Conservation (phyloP, 64 coral and sea anemone species). For the Hydrozoanthus tunicans region DNA sequence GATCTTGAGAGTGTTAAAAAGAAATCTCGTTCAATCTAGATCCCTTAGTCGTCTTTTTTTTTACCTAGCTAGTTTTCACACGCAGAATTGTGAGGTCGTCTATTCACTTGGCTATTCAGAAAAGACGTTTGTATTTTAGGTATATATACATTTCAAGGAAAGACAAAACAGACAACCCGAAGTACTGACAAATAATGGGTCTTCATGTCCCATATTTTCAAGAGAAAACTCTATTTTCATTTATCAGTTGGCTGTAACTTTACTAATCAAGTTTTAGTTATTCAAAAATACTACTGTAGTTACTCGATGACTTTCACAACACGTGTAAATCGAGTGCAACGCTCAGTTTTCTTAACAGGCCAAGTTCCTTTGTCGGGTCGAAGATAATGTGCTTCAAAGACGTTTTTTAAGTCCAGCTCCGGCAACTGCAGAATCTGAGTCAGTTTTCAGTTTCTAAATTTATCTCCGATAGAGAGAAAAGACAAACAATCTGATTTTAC, state of each 20-base stretch:
- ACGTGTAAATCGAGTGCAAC: conserved; percentile 19
- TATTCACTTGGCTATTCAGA: too few relatives aligned
- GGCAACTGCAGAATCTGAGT: neutral
- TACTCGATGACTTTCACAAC: neutral
- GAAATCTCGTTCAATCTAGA: neutral
- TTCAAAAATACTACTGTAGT: neutral
- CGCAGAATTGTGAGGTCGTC: too few relatives aligned
- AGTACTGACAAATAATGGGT: too few relatives aligned
- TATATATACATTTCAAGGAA: too few relatives aligned
- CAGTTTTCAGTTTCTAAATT: neutral
- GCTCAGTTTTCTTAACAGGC: conserved; percentile 33
- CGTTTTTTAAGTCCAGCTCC: neutral
- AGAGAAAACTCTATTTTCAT: too few relatives aligned
- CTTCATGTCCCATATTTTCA: too few relatives aligned
- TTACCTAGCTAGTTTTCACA: neutral
- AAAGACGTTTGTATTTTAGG: too few relatives aligned
- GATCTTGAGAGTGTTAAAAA: neutral
- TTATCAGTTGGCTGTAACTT: neutral
- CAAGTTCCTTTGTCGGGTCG: conserved; percentile 20
- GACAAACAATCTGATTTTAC: conserved; percentile 10
- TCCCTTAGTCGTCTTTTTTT: neutral
- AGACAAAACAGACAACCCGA: too few relatives aligned
- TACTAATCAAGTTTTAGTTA: neutral
- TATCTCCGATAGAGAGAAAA: neutral
- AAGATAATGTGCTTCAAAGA: neutral